phyloP scores from a whole-genome alignment of 1,140 invertebrate species.

The Cydia splendana region DNA sequence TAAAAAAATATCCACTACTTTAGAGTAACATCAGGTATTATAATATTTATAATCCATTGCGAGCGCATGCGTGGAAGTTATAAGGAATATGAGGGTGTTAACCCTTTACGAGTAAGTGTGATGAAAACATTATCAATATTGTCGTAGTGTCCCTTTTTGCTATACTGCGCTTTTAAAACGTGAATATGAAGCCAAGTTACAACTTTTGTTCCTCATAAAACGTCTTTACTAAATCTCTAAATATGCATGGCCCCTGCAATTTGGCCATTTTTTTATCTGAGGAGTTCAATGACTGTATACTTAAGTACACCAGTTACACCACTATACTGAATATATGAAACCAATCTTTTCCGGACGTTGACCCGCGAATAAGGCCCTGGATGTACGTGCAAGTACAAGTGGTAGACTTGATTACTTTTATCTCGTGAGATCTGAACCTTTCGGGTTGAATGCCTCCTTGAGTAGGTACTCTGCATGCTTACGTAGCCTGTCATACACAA shows the following conservation, averaged over 20 bases:
- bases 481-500: not conserved
- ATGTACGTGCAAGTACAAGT: not conserved
- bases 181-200: too few relatives aligned
- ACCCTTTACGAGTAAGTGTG: too few relatives aligned
- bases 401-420: not conserved
- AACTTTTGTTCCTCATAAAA: not conserved
- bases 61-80: too few relatives aligned
- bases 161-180: too few relatives aligned
- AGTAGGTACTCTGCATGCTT: not conserved
- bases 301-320: not conserved
- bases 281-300: not conserved
- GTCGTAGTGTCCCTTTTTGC: too few relatives aligned
- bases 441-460: not conserved
- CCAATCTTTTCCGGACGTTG: not conserved
- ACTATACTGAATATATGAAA: not conserved
- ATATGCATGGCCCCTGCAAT: not conserved
- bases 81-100: too few relatives aligned
- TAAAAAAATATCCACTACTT: too few relatives aligned
- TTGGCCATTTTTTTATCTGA: not conserved
- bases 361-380: not conserved
- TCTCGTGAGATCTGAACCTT: not conserved
- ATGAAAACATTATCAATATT: too few relatives aligned
- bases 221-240: not conserved
- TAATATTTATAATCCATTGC: too few relatives aligned
- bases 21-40: too few relatives aligned